Conservation (phyloP, 2,113 vertebrate species). For the Nothocercus nigrocapillus region DNA sequence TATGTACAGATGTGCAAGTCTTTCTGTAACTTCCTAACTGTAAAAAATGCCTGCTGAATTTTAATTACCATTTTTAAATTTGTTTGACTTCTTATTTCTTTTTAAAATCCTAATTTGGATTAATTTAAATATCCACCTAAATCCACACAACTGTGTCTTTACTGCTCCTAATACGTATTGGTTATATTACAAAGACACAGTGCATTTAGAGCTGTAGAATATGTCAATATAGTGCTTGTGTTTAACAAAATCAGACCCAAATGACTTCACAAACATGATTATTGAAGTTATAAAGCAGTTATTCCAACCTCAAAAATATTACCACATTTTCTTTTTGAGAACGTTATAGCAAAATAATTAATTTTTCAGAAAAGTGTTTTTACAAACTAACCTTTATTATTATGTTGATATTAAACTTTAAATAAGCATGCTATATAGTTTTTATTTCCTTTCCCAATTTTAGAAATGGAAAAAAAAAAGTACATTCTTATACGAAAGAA, state of each 20-base stretch:
- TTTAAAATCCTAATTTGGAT: neutral
- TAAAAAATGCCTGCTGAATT: neutral
- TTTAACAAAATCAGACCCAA: neutral
- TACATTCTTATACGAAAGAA: neutral
- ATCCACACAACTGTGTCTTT: neutral
- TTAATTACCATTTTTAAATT: neutral
- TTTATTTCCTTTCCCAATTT: neutral
- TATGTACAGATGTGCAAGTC: neutral
- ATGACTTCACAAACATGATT: neutral
- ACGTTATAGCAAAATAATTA: neutral
- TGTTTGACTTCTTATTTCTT: neutral
- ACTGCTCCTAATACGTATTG: neutral
- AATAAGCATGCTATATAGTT: neutral
- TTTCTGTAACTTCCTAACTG: neutral
- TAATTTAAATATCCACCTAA: neutral
- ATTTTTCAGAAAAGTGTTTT: constrained; percentile 3
- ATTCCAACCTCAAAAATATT: neutral
- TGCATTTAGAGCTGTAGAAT: neutral
- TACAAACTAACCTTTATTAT: neutral
- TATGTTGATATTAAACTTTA: neutral
- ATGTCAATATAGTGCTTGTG: neutral
- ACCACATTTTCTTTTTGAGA: neutral
- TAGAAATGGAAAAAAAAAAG: neutral
- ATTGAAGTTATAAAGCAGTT: neutral
- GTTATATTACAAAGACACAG: neutral